Base-by-base conservation (phyloP, 2,797 vertebrate genomes). In the Sebastolobus altivelis region DNA sequence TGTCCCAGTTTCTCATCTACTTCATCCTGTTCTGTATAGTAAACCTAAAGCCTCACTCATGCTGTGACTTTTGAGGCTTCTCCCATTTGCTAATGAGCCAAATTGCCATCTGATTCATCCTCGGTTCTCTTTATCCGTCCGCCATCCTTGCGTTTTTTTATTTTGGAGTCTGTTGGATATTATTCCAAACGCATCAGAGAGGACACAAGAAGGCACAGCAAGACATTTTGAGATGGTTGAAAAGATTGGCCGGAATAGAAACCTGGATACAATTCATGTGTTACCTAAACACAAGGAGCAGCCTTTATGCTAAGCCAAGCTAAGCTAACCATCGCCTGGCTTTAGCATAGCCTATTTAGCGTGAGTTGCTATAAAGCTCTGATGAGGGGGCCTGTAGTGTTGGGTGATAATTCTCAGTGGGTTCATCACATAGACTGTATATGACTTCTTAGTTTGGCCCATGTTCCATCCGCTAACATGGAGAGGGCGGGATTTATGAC, bases 11-110 rank as follows among this genome's bases (percentile, higher is more conserved):
- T 18, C 29, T 9, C 16, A 27, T 43, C 14, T 43, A 11, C 61
- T 49, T 49, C 29, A 12, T 56, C 20, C 13, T 1, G 29, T 38
- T 75, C 18, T 58, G 31, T 13, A 29, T 1, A 38, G 37, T 58
- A 22, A 69, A 25, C n/a, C n/a, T 1, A 29, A 40, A 8, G 40
- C 29, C 0, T 25, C 54, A 27, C 5, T 46, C 31, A 14, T 29
- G 33, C 71, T 40, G 27, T 7, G 27, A 58, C 61, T 60, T 3
- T 27, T 35, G 38, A 66, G 49, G 52, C 22, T 70, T 81, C 61
- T 81, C 38, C 65, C 49, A 29, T 58, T 82, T 65, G 4, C 8
- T 20, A 2, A 11, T 3, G 20, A 58, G 58, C 0, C 29, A 77
- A 77, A 43, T 49, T 43, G 35, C 61, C 60, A 22, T 61, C 65